Evolutionary conservation across 1,140 invertebrate genomes (phyloP).

Genomic region (Fopius arisanus): DNA sequence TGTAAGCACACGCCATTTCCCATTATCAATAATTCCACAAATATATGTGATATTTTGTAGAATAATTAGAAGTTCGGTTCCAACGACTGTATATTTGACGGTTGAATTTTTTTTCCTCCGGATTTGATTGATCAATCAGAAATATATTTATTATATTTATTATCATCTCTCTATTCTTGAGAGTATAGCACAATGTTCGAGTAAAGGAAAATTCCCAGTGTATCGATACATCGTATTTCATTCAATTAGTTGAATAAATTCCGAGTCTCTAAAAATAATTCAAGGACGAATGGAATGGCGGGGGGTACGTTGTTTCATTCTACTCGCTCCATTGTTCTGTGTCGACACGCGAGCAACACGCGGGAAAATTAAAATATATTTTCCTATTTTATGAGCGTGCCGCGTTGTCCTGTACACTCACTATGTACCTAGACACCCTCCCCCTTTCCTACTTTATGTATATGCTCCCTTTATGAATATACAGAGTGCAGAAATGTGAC

Average conservation of each 20-base stretch:
- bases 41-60: no score
- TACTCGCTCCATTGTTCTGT: not conserved
- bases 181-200: no score
- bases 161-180: no score
- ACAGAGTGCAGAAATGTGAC: not conserved
- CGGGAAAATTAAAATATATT: constrained; percentile 4
- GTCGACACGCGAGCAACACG: not conserved
- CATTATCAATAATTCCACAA: not conserved
- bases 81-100: no score
- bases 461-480: not conserved
- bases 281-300: not conserved
- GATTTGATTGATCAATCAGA: no score
- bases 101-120: no score
- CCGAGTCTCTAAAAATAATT: not conserved
- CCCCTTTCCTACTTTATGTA: not conserved
- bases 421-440: not conserved
- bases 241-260: not conserved
- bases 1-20: not conserved
- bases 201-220: no score
- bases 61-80: no score
- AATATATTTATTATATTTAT: no score
- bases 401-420: not conserved
- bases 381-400: not conserved
- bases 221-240: not conserved
- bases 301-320: no score